Percentiles rank a stretch among this genome's conserved stretches.
phyloP scores from a whole-genome alignment of 2,888 invertebrate species.

The Scaptomyza cyrtandrae region DNA sequence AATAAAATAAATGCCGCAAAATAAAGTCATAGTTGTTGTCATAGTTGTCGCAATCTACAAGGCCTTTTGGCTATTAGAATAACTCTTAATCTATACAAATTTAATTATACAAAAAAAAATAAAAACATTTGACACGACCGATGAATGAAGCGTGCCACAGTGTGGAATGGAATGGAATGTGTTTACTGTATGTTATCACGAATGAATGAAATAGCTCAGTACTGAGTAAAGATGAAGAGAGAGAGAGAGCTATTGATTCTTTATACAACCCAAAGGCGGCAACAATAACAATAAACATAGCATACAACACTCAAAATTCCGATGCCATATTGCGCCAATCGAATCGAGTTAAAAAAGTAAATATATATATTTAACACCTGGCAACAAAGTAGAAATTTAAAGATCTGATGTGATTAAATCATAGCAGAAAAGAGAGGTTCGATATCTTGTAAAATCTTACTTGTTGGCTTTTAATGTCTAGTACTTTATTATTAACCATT shows the following conservation, averaged over 20 bases:
- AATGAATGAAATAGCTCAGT: constrained; percentile 11
- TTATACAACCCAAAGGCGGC: constrained; percentile 1
- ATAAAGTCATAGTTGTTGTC: neutral
- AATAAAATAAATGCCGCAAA: neutral
- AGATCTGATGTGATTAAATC: too few relatives aligned
- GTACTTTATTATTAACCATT: too few relatives aligned
- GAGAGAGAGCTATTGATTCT: constrained; percentile 1
- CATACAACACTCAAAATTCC: constrained; percentile 4
- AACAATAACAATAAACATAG: constrained; percentile 9
- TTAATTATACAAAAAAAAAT: neutral
- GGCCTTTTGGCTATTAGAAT: neutral
- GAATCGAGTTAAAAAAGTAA: neutral
- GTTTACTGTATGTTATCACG: neutral
- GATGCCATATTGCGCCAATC: constrained; percentile 15
- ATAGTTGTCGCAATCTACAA: constrained; percentile 2
- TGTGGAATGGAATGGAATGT: constrained; percentile 5
- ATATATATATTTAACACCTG: too few relatives aligned
- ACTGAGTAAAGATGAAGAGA: too few relatives aligned
- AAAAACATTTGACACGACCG: constrained; percentile 4
- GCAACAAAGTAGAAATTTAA: neutral
- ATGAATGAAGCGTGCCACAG: constrained; percentile 9
- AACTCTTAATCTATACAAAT: constrained; percentile 1
- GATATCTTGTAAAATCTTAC: too few relatives aligned
- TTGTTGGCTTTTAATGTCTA: too few relatives aligned
- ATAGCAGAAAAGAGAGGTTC: too few relatives aligned